Base-by-base conservation (phyloP, 2,113 vertebrate genomes). In the Callionymus lyra region DNA sequence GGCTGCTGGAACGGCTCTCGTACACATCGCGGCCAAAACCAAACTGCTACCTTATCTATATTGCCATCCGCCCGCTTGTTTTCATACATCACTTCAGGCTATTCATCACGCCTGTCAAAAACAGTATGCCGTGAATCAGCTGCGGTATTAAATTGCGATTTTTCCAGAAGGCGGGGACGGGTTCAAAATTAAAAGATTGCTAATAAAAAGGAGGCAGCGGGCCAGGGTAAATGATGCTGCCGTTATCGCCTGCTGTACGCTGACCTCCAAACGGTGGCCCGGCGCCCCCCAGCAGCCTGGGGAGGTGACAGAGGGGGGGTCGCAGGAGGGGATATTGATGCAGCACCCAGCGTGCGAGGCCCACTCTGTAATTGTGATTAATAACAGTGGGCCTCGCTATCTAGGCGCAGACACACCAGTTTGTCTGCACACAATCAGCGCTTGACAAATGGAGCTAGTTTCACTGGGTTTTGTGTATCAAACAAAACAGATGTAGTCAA, bases 341-440 rank as follows among this genome's bases (percentile, higher is more conserved):
- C 66, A 76, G 79, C 87, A 86, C 86, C 21, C 82, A 69, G 76
- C 74, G 84, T 63, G 78, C 82, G 65, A 72, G 80, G 82, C 88
- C 88, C 82, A 81, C 81, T 90, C 80, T 91, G 85, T 97, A 97
- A 97, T 96, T 96, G 90, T 98, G 93, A 98, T 97, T 96, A 94
- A 97, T 98, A 92, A 89, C 83, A 68, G 88, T 79, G 85, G 84
- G 83, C 83, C 86, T 87, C 67, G 65, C 87, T 97, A 93, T 96
- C 91, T 91, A 79, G 87, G 88, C 85, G 81, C 86, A 87, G 88
- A 90, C 91, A 91, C 89, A 65, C 90, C 87, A 82, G 85, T 92
- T 92, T 93, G 93, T 93, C 91, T 93, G 88, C 85, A 82, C 90
- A 86, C 90, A 94, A 93, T 93, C 90, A 92, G 83, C 59, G 72